Conservation (phyloP, 2,888 invertebrate species). For the Tigriopus californicus region DNA sequence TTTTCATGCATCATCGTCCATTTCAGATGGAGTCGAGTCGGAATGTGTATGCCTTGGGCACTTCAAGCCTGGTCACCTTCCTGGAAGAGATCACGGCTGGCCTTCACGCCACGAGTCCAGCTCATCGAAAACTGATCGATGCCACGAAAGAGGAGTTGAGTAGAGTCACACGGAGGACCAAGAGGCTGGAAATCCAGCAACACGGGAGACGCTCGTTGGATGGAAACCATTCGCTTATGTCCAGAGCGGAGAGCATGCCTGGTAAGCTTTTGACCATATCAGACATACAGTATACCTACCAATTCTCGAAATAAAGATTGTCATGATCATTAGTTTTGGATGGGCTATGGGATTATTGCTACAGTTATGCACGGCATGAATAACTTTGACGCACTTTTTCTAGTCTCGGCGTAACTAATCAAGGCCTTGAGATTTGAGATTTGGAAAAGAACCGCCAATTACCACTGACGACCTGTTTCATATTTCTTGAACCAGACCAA, state of each 20-base stretch:
- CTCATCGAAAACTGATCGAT: conserved; percentile 4
- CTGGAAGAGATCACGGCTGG: neutral
- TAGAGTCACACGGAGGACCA: neutral
- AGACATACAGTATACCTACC: neutral
- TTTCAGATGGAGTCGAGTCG: conserved; percentile 12
- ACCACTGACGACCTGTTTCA: no score
- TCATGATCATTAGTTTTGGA: no score
- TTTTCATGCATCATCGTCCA: neutral
- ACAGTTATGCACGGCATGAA: no score
- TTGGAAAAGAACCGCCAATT: no score
- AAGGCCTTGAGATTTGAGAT: no score
- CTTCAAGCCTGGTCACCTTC: neutral
- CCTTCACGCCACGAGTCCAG: neutral
- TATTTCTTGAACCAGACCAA: no score
- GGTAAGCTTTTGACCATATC: neutral
- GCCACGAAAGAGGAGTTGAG: neutral
- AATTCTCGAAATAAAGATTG: neutral
- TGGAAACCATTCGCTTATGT: neutral
- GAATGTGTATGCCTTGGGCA: neutral
- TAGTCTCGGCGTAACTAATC: no score
- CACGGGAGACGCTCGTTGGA: neutral
- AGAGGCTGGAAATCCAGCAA: neutral
- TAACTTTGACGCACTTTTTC: no score
- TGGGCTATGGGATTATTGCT: no score
- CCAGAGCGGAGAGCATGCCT: conserved; percentile 12